phyloP scores from a whole-genome alignment of 1,140 invertebrate genomes.

The Pararge aegeria region DNA sequence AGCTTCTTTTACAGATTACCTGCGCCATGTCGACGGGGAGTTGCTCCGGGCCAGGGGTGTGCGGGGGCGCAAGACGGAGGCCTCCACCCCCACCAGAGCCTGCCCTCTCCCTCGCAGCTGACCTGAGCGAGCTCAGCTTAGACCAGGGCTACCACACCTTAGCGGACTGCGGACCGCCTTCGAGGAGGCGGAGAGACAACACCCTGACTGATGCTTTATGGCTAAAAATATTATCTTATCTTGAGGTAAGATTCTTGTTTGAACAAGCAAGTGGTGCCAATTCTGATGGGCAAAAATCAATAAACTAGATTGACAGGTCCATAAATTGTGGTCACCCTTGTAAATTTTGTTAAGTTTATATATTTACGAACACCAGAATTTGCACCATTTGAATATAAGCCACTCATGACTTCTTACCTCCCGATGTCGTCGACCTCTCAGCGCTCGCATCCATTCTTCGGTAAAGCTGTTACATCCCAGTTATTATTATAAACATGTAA shows the following conservation, averaged over 20 bases:
- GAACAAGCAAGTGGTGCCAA: background rate
- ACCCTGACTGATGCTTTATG: slow-evolving; percentile 62
- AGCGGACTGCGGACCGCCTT: slow-evolving; percentile 75
- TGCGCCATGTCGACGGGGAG: slow-evolving; percentile 66
- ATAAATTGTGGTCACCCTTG: no score
- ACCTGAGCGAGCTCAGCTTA: slow-evolving; percentile 80
- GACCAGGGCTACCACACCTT: slow-evolving; percentile 89
- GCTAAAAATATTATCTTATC: slow-evolving; percentile 62
- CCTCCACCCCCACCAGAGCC: slow-evolving; percentile 68
- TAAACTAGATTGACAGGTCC: no score
- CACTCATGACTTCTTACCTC: no score
- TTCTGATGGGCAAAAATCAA: no score
- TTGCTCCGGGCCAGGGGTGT: slow-evolving; percentile 63
- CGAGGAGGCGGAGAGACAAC: slow-evolving; percentile 50
- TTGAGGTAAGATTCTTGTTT: slow-evolving; percentile 42
- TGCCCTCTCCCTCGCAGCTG: slow-evolving; percentile 58
- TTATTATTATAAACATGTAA: no score
- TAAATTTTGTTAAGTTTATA: no score
- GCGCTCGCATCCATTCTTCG: no score
- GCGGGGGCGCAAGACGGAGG: slow-evolving; percentile 59
- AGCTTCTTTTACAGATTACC: slow-evolving; percentile 38
- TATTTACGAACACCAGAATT: no score
- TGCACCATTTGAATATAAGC: no score
- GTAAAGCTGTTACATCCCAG: no score
- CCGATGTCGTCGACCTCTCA: no score